Evolutionary conservation across 2,888 invertebrate species (phyloP), one percentile per base, ranked within the genome.

Genomic region (Platynereis dumerilii): DNA sequence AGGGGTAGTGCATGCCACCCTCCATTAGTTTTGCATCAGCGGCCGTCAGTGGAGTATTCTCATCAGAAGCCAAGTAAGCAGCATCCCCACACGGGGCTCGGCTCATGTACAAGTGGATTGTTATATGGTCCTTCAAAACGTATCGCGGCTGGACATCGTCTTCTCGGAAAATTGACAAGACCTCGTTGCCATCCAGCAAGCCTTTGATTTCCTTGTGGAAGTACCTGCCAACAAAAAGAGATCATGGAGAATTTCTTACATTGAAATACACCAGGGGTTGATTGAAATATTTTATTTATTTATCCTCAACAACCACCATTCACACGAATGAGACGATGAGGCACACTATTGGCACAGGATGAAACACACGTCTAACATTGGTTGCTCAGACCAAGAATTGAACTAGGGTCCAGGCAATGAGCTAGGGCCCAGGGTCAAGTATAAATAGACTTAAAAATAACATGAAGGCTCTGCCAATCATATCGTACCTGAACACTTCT

Each of bases 81-180:
- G 78, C 80, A 61, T 82, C 81, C 3, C 81, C 82, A 62, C 72
- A 69, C 1, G 77, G 78, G 2, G 80, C 77, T 2, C 76, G 73
- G 55, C 77, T 79, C 27, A 79, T 52, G 68, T 74, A 80, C 17
- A 82, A 70, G 63, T 80, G 80, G 22, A 82, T 52, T 0, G 73
- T 70, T 3, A 78, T 69, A 28, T 75, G 66, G 0, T 74, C 71
- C 65, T 76, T 80, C 28, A 80, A 63, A 34, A 65, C 68, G 2
- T 66, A 58, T 3, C 62, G 65, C 1, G 68, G 64, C 1, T 55
- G 62, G 15, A 45, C 67, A 10, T 65, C 60, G 2, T 59, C 34
- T 53, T 73, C 70, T 27, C 72, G 72, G 69, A 81, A 78, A 48
- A 80, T 74, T 3, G 76, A 78, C 20, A 70, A 12, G 0, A 72